A percentile compares a stretch with the other conserved stretches of the same genome.
Evolutionary conservation across 2,113 vertebrate species (phyloP).

Genomic region (Melozone crissalis): DNA sequence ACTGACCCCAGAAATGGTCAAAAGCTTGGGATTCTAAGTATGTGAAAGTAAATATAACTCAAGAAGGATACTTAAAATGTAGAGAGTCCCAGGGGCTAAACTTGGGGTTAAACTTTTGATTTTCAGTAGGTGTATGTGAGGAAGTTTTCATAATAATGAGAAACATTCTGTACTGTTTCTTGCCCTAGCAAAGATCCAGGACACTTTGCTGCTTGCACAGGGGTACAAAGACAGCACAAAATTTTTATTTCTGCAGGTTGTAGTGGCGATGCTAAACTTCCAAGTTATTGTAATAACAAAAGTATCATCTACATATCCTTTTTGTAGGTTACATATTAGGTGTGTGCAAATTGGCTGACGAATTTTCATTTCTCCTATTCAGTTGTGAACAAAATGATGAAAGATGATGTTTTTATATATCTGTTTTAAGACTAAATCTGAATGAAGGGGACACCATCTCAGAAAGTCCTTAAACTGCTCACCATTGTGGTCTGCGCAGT

Average conservation of each 20-base stretch:
- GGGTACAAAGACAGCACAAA: not conserved
- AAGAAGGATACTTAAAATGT: not conserved
- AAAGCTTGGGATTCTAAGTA: not conserved
- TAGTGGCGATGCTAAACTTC: not conserved
- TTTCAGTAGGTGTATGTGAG: not conserved
- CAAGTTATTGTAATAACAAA: not conserved
- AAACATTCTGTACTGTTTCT: not conserved
- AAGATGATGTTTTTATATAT: not conserved
- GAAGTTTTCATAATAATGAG: not conserved
- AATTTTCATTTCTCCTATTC: not conserved
- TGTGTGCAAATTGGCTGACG: not conserved
- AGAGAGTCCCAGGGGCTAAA: not conserved
- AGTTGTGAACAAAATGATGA: not conserved
- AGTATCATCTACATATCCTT: not conserved
- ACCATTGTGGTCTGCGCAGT: not conserved
- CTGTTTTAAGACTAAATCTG: not conserved
- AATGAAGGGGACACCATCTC: not conserved
- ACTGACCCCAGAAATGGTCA: not conserved
- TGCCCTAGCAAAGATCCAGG: not conserved
- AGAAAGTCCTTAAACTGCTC: not conserved
- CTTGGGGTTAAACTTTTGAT: not conserved
- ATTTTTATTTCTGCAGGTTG: not conserved
- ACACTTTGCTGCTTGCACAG: not conserved
- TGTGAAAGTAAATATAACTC: not conserved
- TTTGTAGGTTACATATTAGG: fast-evolving